Evolutionary conservation across 2,888 invertebrate genomes (phyloP).

Genomic region (Lobophora halterata): DNA sequence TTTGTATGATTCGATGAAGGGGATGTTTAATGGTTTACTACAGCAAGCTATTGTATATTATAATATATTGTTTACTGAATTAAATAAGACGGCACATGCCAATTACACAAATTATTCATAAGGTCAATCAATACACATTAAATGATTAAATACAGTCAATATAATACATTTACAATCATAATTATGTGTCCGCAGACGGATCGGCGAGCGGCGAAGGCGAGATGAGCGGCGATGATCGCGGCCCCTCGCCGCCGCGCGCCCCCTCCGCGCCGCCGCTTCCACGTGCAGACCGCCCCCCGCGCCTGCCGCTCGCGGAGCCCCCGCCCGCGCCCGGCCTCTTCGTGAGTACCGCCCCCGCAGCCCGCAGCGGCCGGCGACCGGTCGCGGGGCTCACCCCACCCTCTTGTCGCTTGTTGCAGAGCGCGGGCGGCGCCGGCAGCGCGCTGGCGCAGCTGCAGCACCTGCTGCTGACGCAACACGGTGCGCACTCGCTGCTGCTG

Average conservation of each 20-base stretch:
- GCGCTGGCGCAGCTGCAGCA: constrained; percentile 75
- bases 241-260: constrained; percentile 57
- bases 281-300: constrained; percentile 43
- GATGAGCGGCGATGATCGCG: constrained; percentile 66
- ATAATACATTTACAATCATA: too few relatives aligned
- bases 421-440: constrained; percentile 62
- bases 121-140: too few relatives aligned
- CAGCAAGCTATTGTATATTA: too few relatives aligned
- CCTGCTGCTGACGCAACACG: constrained; percentile 68
- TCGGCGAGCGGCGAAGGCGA: constrained; percentile 74
- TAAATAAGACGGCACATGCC: too few relatives aligned
- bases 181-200: constrained; percentile 49
- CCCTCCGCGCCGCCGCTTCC: constrained; percentile 54
- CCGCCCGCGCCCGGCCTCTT: constrained; percentile 45
- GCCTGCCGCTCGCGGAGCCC: constrained; percentile 41
- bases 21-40: too few relatives aligned
- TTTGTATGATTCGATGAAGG: too few relatives aligned
- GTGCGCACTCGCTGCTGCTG: constrained; percentile 70
- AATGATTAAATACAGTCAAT: too few relatives aligned
- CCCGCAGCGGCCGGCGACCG: constrained; percentile 41
- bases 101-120: too few relatives aligned
- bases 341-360: constrained; percentile 49
- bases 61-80: too few relatives aligned
- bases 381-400: constrained; percentile 43
- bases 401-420: constrained; percentile 44